Base-by-base conservation (phyloP, 2,797 vertebrate species). In the Xenopus petersii region DNA sequence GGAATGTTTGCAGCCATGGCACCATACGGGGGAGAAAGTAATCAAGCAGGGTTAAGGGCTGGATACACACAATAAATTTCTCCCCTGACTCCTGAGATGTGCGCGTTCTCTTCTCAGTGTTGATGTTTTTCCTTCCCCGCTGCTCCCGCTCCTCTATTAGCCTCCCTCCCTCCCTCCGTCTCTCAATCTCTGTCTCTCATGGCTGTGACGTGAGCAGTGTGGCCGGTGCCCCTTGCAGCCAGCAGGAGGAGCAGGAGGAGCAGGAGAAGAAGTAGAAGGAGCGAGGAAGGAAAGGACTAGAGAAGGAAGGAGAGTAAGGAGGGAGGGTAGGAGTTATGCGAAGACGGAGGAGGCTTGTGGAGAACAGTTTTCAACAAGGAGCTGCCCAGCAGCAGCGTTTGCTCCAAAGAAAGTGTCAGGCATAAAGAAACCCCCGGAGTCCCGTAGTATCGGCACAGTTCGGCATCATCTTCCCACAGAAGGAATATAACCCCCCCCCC, bases 191-290 rank as follows among this genome's bases (percentile, higher is more conserved):
- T 21, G 21, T 21, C 47, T 36, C 79, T 75, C 64, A 0, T 0
- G 51, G 71, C 76, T 58, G 49, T 46, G 77, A 79, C 68, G 64
- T 74, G 46, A 17, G 70, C 36, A 2, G 46, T 63, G 73, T 62
- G 64, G 74, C 12, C 75, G 62, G 78, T 75, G 42, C 51, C 16
- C 54, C 81, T 81, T 59, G 73, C 76, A 61, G 61, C 75, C 73
- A 81, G 70, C 74, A 59, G 66, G 80, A 64, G 84, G 84, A 81
- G 70, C 74, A 59, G 66, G 80, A 64, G 84, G 84, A 48, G 83
- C 81, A 80, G 81, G 83, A 80, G 15, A 10, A 15, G 49, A 51
- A 10, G 11, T 3, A 49, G 48, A 49, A 2, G 13, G 48, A 49
- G 33, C 33, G 33, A 1, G 73, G 1, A 54, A 77, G 80, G 65